Evolutionary conservation across 2,888 invertebrate genomes (phyloP).

Genomic region (Disparrhopalites patrizii): DNA sequence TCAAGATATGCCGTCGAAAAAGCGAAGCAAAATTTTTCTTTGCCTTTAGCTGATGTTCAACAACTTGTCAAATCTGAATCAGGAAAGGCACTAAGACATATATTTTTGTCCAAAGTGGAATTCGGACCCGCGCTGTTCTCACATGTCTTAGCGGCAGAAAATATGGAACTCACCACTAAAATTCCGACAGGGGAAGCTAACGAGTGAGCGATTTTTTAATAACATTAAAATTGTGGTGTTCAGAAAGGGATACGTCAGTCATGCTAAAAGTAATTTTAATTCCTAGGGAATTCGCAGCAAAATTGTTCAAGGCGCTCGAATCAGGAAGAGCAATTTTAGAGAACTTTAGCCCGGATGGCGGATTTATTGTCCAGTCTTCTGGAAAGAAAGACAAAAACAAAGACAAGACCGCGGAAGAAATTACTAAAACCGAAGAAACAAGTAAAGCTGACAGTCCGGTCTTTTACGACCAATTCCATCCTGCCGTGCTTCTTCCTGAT

Average conservation of each 20-base stretch:
- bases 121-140: constrained; percentile 90
- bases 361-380: constrained; percentile 37
- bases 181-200: constrained; percentile 50
- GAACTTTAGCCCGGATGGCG: constrained; percentile 30
- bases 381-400: constrained; percentile 16
- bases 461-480: constrained; percentile 92
- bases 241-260: too few species aligned
- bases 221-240: not conserved
- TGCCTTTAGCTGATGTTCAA: constrained; percentile 55
- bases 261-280: too few species aligned
- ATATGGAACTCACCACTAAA: constrained; percentile 61
- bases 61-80: constrained; percentile 19
- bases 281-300: constrained; percentile 31
- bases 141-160: constrained; percentile 72
- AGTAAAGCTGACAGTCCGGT: constrained; percentile 58
- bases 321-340: constrained; percentile 37
- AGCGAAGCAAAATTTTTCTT: constrained; percentile 63
- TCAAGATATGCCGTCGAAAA: constrained; percentile 83
- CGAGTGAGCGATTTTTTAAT: not conserved
- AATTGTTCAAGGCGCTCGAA: constrained; percentile 39
- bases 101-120: constrained; percentile 56
- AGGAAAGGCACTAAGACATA: constrained; percentile 40
- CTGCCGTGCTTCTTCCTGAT: constrained; percentile 57
- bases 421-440: constrained; percentile 56
- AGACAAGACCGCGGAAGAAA: constrained; percentile 59